A percentile compares a stretch with the other conserved stretches of the same genome.
Evolutionary conservation across 2,888 invertebrate genomes (phyloP).

Genomic region (Cantharis flavilabris): DNA sequence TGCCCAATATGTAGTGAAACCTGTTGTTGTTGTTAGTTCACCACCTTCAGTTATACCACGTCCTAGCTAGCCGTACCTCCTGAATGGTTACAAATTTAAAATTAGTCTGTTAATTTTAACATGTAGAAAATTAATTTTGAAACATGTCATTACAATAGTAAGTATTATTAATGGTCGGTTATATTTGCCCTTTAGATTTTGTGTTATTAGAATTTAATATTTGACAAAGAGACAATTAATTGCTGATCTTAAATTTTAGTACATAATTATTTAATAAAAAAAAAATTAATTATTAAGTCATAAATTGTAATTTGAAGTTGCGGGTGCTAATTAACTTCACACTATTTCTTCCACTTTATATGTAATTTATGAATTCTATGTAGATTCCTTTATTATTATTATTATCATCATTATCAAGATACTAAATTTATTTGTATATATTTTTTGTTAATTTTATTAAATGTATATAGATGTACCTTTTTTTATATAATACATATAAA

Average conservation of each 20-base stretch:
- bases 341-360: constrained; percentile 1
- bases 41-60: constrained; percentile 42
- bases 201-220: constrained; percentile 1
- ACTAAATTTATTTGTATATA: constrained; percentile 4
- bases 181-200: neutral
- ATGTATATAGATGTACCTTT: constrained; percentile 13
- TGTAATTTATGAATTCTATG: neutral
- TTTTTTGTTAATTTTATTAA: neutral
- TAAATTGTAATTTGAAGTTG: constrained; percentile 2
- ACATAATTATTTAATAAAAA: neutral
- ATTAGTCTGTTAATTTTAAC: neutral
- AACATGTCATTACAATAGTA: constrained; percentile 6
- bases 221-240: neutral
- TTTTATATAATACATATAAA: constrained; percentile 9
- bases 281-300: neutral
- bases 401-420: neutral
- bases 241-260: neutral
- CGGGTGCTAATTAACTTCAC: constrained; percentile 3
- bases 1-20: constrained; percentile 73
- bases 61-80: constrained; percentile 26
- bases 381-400: constrained; percentile 3
- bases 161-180: constrained; percentile 18
- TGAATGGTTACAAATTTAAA: neutral
- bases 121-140: constrained; percentile 9
- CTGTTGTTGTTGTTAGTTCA: constrained; percentile 69